Evolutionary conservation across 1,140 invertebrate genomes (phyloP), one percentile per base, ranked within the genome.

Genomic region (Sitodiplosis mosellana): DNA sequence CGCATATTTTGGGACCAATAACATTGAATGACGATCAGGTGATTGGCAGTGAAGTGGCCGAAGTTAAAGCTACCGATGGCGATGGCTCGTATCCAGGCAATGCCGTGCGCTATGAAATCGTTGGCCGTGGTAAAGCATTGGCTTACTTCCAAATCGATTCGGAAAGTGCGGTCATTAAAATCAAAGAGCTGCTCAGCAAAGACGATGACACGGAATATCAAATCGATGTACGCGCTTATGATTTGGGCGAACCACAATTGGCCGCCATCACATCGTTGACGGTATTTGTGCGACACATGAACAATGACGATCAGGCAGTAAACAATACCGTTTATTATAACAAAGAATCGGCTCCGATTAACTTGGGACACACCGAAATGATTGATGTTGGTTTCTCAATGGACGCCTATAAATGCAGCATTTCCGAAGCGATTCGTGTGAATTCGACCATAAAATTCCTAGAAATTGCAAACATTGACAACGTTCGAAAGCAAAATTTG

Each of bases 71-170:
- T 0, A 75, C 76, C 1, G 87, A 91, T 61, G 75, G 75, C 0
- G 87, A 91, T 64, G 84, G 84, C 10, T 83, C 84, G 0, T 67
- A 82, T 0, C 83, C 83, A 0, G 80, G 81, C 52, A 87, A 87
- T 66, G 80, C 82, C 56, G 78, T 86, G 51, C 61, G 65, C 14
- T 91, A 90, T 58, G 83, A 89, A 64, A 71, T 91, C 8, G 78
- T 80, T 14, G 86, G 85, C 0, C 67, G 81, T 19, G 83, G 80
- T 22, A 85, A 85, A 57, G 77, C 84, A 0, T 69, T 71, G 0
- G 82, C 83, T 54, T 90, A 87, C 59, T 91, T 92, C 68, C 77
- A 85, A 51, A 81, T 92, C 6, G 84, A 91, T 65, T 74, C 84
- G 0, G 84, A 88, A 53, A 80, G 77, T 0, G 87, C 87, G 0